phyloP scores from a whole-genome alignment of 2,888 invertebrate genomes.

The Hypomecis punctinalis region DNA sequence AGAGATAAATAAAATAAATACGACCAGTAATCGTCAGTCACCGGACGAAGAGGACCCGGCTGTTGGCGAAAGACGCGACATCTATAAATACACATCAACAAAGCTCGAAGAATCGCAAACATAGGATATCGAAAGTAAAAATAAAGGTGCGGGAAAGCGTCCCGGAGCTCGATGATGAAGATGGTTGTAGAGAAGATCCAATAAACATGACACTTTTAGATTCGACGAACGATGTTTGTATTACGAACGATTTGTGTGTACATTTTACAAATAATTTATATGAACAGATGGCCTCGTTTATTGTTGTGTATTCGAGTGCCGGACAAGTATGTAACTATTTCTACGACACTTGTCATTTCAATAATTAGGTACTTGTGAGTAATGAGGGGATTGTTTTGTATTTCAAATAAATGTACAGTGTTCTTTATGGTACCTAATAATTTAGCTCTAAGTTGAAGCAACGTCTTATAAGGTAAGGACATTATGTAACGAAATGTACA shows the following conservation, averaged over 20 bases:
- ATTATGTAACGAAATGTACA: slow-evolving; percentile 1
- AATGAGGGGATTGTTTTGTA: slow-evolving; percentile 36
- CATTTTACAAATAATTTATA: slow-evolving; percentile 24
- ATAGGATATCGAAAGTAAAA: slow-evolving; percentile 24
- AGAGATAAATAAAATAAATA: slow-evolving; percentile 62
- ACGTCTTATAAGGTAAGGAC: slow-evolving; percentile 17
- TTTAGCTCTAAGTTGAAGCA: slow-evolving; percentile 16
- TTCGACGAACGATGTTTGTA: slow-evolving; percentile 25
- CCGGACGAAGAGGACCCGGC: slow-evolving; percentile 47
- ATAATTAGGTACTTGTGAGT: slow-evolving; percentile 27
- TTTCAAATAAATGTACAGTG: slow-evolving; percentile 26
- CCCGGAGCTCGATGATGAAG: slow-evolving; percentile 3
- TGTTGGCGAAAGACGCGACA: slow-evolving; percentile 52
- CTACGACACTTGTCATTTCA: slow-evolving; percentile 29
- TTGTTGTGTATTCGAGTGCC: slow-evolving; percentile 21
- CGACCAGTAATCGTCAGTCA: slow-evolving; percentile 64
- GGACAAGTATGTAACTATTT: slow-evolving; percentile 28
- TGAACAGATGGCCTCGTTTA: slow-evolving; percentile 30
- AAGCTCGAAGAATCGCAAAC: slow-evolving; percentile 47
- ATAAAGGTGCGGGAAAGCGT: slow-evolving; percentile 11
- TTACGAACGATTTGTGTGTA: slow-evolving; percentile 11
- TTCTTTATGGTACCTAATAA: slow-evolving; percentile 21
- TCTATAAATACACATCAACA: slow-evolving; percentile 68
- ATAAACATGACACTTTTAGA: slow-evolving; percentile 19
- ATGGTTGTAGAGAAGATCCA: slow-evolving; percentile 2